Percentiles rank a stretch among this genome's conserved stretches.
Evolutionary conservation across 2,113 vertebrate species (phyloP).

Genomic region (Mormyrus iriodes): DNA sequence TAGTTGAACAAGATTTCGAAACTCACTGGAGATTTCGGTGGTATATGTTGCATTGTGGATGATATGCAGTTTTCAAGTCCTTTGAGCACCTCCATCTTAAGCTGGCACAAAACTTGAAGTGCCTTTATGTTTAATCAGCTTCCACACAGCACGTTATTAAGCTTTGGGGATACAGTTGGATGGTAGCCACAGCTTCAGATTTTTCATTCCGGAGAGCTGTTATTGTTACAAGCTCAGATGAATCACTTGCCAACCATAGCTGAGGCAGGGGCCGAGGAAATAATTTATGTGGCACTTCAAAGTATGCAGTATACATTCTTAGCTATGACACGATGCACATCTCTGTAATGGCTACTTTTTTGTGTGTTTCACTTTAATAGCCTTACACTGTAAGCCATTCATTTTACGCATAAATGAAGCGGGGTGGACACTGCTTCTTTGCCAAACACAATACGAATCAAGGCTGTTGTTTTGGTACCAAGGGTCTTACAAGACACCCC

Average conservation of each 20-base stretch:
- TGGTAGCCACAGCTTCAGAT: slow-evolving; percentile 51
- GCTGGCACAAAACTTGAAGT: slow-evolving; percentile 53
- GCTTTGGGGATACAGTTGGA: slow-evolving; percentile 50
- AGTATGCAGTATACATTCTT: slow-evolving; percentile 29
- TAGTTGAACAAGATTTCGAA: slow-evolving; percentile 56
- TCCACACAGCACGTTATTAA: slow-evolving; percentile 58
- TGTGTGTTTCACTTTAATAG: slow-evolving; percentile 33
- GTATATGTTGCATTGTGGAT: slow-evolving; percentile 61
- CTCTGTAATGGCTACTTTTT: slow-evolving; percentile 37
- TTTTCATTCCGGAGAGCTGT: slow-evolving; percentile 47
- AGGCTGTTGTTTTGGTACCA: slow-evolving; percentile 15
- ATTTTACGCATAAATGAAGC: not conserved
- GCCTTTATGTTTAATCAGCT: slow-evolving; percentile 64
- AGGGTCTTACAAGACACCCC: slow-evolving; percentile 34
- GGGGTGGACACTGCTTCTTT: slow-evolving; percentile 10
- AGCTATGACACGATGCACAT: slow-evolving; percentile 27
- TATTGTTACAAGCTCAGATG: slow-evolving; percentile 52
- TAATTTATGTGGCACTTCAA: slow-evolving; percentile 43
- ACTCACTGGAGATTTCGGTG: slow-evolving; percentile 59
- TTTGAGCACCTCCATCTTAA: slow-evolving; percentile 54
- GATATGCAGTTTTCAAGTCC: slow-evolving; percentile 65
- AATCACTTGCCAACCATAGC: slow-evolving; percentile 44
- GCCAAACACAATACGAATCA: slow-evolving; percentile 1
- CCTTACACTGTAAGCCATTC: slow-evolving; percentile 21
- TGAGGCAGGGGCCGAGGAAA: slow-evolving; percentile 34